A percentile compares a stretch with the other conserved stretches of the same genome.
Conservation (phyloP, 2,113 vertebrate genomes). For the Ornithorhynchus anatinus region DNA sequence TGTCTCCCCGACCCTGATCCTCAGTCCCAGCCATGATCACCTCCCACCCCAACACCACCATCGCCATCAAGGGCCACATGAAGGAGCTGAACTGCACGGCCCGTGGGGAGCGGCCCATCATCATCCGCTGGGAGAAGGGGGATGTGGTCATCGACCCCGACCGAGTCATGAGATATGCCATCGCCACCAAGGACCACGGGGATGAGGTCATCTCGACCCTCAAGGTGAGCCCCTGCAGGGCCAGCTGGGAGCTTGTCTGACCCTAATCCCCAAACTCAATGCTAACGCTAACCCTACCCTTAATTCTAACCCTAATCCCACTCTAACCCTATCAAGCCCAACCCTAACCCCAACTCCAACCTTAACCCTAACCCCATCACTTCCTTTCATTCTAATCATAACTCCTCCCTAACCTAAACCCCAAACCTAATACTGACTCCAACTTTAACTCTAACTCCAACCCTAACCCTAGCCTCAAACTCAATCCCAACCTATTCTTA, state of each 20-base stretch:
- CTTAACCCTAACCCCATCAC: not conserved
- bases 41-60: conserved; percentile 97
- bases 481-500: no score
- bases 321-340: not conserved
- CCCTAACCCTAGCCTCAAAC: no score
- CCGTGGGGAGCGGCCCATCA: conserved; percentile 94
- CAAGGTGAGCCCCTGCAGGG: conserved; percentile 75
- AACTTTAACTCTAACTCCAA: no score
- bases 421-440: no score
- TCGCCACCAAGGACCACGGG: conserved; percentile 91
- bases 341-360: not conserved
- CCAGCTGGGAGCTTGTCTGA: not conserved
- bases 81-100: conserved; percentile 98
- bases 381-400: not conserved
- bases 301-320: not conserved
- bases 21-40: conserved; percentile 97
- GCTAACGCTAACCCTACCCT: not conserved
- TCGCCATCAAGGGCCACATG: conserved; percentile 94
- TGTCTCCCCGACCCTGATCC: not conserved
- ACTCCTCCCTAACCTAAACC: not conserved
- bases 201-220: conserved; percentile 96
- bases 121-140: conserved; percentile 98
- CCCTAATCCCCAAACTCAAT: not conserved
- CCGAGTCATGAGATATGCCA: conserved; percentile 91
- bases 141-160: conserved; percentile 97